Percentiles rank a stretch among this genome's conserved stretches.
Evolutionary conservation across 2,888 invertebrate species (phyloP).

Genomic region (Macrostomum cliftonense): DNA sequence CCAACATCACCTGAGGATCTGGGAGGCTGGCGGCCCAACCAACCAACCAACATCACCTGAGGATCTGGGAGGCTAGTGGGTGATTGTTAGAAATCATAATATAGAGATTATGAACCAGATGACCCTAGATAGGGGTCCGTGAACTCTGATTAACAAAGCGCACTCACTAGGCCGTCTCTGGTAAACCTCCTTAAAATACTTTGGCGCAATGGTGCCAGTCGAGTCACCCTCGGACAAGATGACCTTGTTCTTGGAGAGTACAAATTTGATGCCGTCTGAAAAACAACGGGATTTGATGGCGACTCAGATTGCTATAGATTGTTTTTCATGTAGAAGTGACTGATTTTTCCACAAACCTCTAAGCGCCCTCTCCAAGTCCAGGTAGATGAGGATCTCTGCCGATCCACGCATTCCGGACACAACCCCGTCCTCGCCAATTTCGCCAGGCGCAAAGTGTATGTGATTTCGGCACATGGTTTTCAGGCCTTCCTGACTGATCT

Average conservation of each 20-base stretch:
- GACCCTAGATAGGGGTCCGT: too few relatives aligned
- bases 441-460: constrained; percentile 50
- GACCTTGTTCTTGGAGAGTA: constrained; percentile 55
- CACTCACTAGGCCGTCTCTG: constrained; percentile 14
- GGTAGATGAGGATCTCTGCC: constrained; percentile 50
- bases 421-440: constrained; percentile 42
- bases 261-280: constrained; percentile 49
- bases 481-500: constrained; percentile 48
- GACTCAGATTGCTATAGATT: too few relatives aligned
- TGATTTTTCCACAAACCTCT: constrained; percentile 31
- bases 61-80: too few relatives aligned
- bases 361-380: constrained; percentile 48
- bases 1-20: too few relatives aligned
- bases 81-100: too few relatives aligned
- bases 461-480: constrained; percentile 55
- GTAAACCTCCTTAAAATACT: constrained; percentile 50
- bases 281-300: constrained; percentile 10
- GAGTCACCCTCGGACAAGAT: constrained; percentile 52
- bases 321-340: too few relatives aligned
- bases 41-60: too few relatives aligned
- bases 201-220: constrained; percentile 46
- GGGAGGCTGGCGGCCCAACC: too few relatives aligned
- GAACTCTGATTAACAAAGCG: too few relatives aligned
- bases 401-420: constrained; percentile 50
- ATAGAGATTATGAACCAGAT: too few relatives aligned